A percentile compares a stretch with the other conserved stretches of the same genome.
Evolutionary conservation across 2,797 vertebrate genomes (phyloP).

Genomic region (Limosa lapponica): DNA sequence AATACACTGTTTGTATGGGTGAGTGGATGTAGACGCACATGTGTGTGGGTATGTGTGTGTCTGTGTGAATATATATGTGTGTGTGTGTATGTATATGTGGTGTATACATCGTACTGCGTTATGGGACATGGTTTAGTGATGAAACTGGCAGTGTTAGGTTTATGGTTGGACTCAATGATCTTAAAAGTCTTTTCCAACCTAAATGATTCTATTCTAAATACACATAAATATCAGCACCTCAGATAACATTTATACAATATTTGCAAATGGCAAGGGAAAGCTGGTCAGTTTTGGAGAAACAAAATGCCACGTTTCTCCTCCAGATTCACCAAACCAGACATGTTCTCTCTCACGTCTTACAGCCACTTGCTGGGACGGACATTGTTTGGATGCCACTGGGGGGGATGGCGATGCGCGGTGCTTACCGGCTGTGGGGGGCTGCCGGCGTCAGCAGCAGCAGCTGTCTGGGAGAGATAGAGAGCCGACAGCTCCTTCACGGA

Average conservation of each 20-base stretch:
- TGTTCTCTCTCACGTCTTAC: neutral
- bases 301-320: fast-evolving
- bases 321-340: neutral
- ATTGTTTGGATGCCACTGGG: neutral
- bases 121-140: neutral
- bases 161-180: neutral
- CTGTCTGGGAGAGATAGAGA: conserved; percentile 81
- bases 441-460: conserved; percentile 64
- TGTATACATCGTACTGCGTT: neutral
- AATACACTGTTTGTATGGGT: neutral
- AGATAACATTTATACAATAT: neutral
- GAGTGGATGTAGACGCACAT: fast-evolving
- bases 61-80: neutral
- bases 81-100: fast-evolving
- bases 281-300: neutral
- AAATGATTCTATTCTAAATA: neutral
- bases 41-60: too few species aligned
- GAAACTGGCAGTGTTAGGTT: neutral
- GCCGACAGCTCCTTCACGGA: conserved; percentile 86
- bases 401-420: conserved; percentile 47
- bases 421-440: conserved; percentile 77
- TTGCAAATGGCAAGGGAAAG: neutral
- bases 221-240: neutral
- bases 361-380: neutral
- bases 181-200: neutral